Base-by-base conservation (phyloP, 2,797 vertebrate genomes). In the Coregonus suidteri region DNA sequence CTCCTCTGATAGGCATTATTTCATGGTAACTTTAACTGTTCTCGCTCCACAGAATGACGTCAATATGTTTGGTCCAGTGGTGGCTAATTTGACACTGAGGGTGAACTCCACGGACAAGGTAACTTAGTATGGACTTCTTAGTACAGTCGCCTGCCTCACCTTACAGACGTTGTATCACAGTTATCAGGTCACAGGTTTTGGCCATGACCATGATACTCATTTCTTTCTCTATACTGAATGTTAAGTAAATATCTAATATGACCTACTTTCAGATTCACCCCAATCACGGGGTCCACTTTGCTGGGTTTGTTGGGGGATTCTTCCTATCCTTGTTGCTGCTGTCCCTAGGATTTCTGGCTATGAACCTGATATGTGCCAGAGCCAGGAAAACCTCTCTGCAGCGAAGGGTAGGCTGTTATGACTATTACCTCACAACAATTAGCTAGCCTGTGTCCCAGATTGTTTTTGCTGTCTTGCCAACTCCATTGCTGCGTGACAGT, bases 241-340 rank as follows among this genome's bases (percentile, higher is more conserved):
- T 34, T 16, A 15, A 15, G 7, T 4, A 6, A 15, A 15, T 34
- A 35, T 37, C 13, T 16, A 34, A 9, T 83, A 75, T 62, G 0
- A 47, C 41, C 41, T 47, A 47, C 75, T 83, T 89, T 56, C 70
- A 81, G 97, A 88, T 95, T 76, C 90, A 90, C 0, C 93, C 95
- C 1, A 91, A 93, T 84, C 95, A 96, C 0, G 93, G 92, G 13
- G 91, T 96, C 54, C 95, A 96, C 35, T 93, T 94, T 34, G 93
- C 93, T 69, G 96, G 93, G 11, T 98, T 97, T 91, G 89, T 95
- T 31, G 83, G 9, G n/a, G 94, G 94, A 35, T 96, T 97, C 74
- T 53, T 96, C 0, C 0, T 91, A 75, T 93, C 94, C 3, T 74
- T 97, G 34, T 25, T 92, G 65, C 80, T 97, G 89, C 90, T 94